Conservation (phyloP, 2,797 vertebrate genomes). For the Danio kyathit region DNA sequence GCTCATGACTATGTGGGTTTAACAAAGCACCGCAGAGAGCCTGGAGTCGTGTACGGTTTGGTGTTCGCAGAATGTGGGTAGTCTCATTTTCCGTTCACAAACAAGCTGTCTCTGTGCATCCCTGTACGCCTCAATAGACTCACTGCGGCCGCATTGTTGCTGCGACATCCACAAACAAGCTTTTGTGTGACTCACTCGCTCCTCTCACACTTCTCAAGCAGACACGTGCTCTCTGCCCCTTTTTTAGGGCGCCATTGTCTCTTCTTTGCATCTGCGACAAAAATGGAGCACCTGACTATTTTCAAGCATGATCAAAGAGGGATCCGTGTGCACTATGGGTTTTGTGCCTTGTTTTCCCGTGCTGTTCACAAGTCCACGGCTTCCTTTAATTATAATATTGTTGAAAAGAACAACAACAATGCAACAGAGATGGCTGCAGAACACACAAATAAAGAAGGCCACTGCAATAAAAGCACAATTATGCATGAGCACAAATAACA, state of each 20-base stretch:
- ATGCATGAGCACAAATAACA: slow-evolving; percentile 24
- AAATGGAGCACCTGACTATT: slow-evolving; percentile 29
- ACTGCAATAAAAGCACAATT: slow-evolving; percentile 28
- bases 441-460: slow-evolving; percentile 16
- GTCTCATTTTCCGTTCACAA: slow-evolving; percentile 54
- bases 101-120: slow-evolving; percentile 56
- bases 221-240: slow-evolving; percentile 35
- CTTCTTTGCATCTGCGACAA: slow-evolving; percentile 11
- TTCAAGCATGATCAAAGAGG: slow-evolving; percentile 15
- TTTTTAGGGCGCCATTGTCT: slow-evolving; percentile 20
- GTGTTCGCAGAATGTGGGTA: slow-evolving; percentile 52
- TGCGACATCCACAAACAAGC: slow-evolving; percentile 41
- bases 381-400: slow-evolving; percentile 20
- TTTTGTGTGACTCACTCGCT: slow-evolving; percentile 48
- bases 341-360: neutral
- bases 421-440: neutral
- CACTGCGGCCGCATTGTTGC: slow-evolving; percentile 27
- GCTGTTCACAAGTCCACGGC: neutral
- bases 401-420: slow-evolving; percentile 1
- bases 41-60: slow-evolving; percentile 51
- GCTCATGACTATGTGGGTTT: slow-evolving; percentile 62
- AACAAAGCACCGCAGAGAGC: slow-evolving; percentile 55
- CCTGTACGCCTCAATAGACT: slow-evolving; percentile 28
- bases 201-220: slow-evolving; percentile 29
- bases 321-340: neutral